A percentile compares a stretch with the other conserved stretches of the same genome.
Evolutionary conservation across 2,113 vertebrate species (phyloP).

Genomic region (Oophaga pumilio): DNA sequence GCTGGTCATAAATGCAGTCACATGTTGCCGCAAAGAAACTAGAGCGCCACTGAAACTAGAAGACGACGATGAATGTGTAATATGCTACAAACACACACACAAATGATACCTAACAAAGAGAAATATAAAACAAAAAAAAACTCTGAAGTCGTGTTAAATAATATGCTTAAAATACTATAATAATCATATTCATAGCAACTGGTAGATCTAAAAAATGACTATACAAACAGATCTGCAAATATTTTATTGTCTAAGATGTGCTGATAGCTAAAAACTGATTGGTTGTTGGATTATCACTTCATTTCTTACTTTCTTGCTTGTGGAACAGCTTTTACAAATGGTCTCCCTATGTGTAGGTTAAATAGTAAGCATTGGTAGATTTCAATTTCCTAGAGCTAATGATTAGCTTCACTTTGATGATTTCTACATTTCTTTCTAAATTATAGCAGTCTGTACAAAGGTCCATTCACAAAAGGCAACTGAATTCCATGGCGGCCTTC

Average conservation of each 20-base stretch:
- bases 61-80: too few species aligned
- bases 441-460: constrained; percentile 15
- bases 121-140: too few species aligned
- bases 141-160: too few species aligned
- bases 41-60: too few species aligned
- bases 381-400: constrained; percentile 7
- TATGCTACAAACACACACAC: too few species aligned
- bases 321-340: not conserved
- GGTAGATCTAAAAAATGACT: not conserved
- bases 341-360: constrained; percentile 10
- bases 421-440: constrained; percentile 29
- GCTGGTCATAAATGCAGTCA: too few species aligned
- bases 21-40: too few species aligned
- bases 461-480: constrained; percentile 3
- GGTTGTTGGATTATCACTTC: not conserved
- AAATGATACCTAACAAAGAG: too few species aligned
- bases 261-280: not conserved
- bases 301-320: not conserved
- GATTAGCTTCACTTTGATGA: constrained; percentile 13
- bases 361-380: not conserved
- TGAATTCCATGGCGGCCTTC: constrained; percentile 24
- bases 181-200: not conserved
- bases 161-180: not conserved
- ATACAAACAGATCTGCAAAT: not conserved
- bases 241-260: not conserved